Base-by-base conservation (phyloP, 1,140 invertebrate genomes). In the Trichonephila clavata region DNA sequence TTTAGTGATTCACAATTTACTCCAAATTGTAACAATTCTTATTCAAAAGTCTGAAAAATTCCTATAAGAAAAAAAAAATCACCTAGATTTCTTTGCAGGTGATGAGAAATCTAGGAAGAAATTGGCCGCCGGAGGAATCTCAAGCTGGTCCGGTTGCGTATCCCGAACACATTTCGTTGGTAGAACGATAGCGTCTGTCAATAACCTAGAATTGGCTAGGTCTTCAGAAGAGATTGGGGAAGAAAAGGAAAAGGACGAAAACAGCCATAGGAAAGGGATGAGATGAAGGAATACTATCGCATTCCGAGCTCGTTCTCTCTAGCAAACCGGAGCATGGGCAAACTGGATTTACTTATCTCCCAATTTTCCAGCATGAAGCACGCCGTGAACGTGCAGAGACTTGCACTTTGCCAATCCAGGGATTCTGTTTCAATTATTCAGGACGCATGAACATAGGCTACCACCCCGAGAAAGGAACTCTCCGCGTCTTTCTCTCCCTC, bases 401-500 rank as follows among this genome's bases (percentile, higher is more conserved):
- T 93, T 86, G 90, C 90, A 84, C 77, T 68, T 86, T 61, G 84
- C 65, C 92, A 93, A 93, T 93, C 92, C 92, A 80, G 86, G 86
- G 92, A 93, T 93, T 93, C 92, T 77, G 65, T 93, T 93, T 93
- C 92, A 93, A 93, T 93, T 93, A 93, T 93, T 93, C 92, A 93
- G 65, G 71, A 39, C 65, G 92, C 92, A 93, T 77, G 92, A 80
- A 83, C 91, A 92, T 60, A 59, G 83, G 63, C 86, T 88, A 59
- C 20, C 61, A 24, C 32, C 39, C 21, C 88, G 20, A 39, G 32
- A 60, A 77, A 63, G 61, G 61, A 63, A 63, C 61, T 63, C 61
- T 13, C 50, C 50, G 50, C 50, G 50, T 50, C 81, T 57, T 43
- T 50, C 81, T 57, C 20, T 86, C 32, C 32, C n/a, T 10, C n/a